These are phyloP conservation scores for Simalia tracyae DNA, from an alignment of 2,797 vertebrate species.

Conservation along the genomic window DNA sequence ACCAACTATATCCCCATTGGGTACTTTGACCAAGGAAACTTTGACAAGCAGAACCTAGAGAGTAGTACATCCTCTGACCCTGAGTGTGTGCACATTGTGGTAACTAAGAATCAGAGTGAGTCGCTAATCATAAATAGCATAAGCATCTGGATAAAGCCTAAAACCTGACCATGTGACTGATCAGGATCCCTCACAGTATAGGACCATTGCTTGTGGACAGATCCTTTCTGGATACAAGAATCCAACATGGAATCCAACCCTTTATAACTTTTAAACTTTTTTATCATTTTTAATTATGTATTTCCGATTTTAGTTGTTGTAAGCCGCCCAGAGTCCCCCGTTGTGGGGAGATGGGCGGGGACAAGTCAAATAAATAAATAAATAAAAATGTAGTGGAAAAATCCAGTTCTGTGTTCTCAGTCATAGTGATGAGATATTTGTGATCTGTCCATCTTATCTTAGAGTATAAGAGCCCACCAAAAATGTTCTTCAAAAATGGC, in stretches of 20 bases:
- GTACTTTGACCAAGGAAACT: constrained; percentile 71
- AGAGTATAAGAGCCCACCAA: background rate
- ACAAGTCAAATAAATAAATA: too few relatives aligned
- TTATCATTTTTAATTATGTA: too few relatives aligned
- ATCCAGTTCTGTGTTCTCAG: background rate
- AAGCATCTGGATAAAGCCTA: constrained; percentile 66
- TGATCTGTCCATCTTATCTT: background rate
- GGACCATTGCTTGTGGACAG: background rate
- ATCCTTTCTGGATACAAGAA: background rate
- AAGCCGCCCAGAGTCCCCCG: too few relatives aligned
- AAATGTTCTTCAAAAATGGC: background rate
- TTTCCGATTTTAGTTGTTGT: too few relatives aligned
- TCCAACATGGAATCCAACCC: background rate
- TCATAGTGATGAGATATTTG: background rate
- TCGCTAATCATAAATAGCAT: constrained; percentile 82
- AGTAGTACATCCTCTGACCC: constrained; percentile 5
- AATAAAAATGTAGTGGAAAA: background rate
- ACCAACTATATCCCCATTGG: constrained; percentile 72
- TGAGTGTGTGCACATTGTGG: constrained; percentile 79
- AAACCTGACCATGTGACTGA: constrained; percentile 16
- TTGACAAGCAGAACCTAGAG: constrained; percentile 63
- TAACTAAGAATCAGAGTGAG: constrained; percentile 73
- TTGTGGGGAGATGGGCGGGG: too few relatives aligned
- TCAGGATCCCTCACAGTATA: background rate
- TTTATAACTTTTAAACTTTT: too few relatives aligned